These are phyloP conservation scores for Catharus fuscescens DNA, from an alignment of 2,113 vertebrate species.

Conservation along the genomic window DNA sequence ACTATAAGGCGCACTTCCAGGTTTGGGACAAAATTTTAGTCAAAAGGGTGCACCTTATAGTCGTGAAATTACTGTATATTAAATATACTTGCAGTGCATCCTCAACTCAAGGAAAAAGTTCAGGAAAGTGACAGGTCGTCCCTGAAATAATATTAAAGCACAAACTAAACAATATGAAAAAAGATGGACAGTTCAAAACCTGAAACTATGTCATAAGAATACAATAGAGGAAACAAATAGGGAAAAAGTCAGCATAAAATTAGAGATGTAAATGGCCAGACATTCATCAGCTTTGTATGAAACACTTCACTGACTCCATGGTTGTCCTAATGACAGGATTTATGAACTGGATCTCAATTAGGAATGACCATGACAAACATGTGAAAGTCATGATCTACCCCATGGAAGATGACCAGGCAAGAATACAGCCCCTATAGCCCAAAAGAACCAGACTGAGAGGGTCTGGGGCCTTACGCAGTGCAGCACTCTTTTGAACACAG, in stretches of 20 bases:
- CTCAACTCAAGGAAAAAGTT: background rate
- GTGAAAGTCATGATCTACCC: background rate
- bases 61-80: background rate
- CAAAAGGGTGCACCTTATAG: too few species aligned
- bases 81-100: background rate
- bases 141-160: conserved; percentile 14
- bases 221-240: background rate
- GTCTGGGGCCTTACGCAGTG: background rate
- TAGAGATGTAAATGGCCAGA: background rate
- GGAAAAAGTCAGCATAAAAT: background rate
- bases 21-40: too few species aligned
- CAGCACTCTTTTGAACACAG: background rate
- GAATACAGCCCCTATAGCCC: background rate
- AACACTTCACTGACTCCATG: background rate
- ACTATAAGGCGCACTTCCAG: too few species aligned
- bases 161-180: background rate
- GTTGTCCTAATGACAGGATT: background rate
- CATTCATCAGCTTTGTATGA: background rate
- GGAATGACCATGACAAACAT: background rate
- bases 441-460: background rate
- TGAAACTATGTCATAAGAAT: background rate
- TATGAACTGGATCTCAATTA: background rate
- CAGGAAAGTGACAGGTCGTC: background rate
- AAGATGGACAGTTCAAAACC: background rate
- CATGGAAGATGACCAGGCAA: background rate